Base-by-base conservation (phyloP, 2,888 invertebrate species). In the Podotricha telesiphe region DNA sequence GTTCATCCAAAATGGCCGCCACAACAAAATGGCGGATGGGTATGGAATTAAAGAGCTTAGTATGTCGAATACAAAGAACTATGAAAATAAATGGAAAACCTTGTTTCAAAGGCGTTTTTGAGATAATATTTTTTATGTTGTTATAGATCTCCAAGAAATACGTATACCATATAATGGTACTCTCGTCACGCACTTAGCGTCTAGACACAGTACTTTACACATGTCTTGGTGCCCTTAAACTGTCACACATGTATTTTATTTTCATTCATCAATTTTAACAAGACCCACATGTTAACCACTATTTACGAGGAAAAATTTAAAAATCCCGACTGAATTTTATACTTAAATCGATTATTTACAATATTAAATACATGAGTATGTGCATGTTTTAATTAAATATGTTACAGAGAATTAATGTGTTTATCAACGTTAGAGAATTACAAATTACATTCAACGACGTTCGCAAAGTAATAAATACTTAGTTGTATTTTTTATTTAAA, bases 161-260 rank as follows among this genome's bases (percentile, higher is more conserved):
- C 13, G 3, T 61, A 13, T n/a, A 19, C 13, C 17, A 34, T 28
- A 2, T 64, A 68, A 68, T 64, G 50, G 42, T 28, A 64, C 48
- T 40, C 68, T 59, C 48, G 48, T 68, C 79, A 79, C 79, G 78
- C 76, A 72, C 70, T 34, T 20, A 13, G 11, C 53, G 79, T 79
- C 79, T 78, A 80, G 79, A 79, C 77, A 62, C 47, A 47, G 73
- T 75, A 69, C 68, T 68, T 76, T 72, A 74, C 55, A 42, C 61
- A 51, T 40, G 64, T 65, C 68, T 71, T 71, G 65, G 65, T 73
- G 69, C 71, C 71, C 62, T 50, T 56, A 64, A 67, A 67, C 67
- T 67, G 67, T 67, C 63, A 58, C 63, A 63, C 55, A 42, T 53
- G 17, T 19, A 67, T 63, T 68, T 68, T 37, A 58, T 64, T 56